These are phyloP conservation scores for Drosophila hydei DNA, from an alignment of 1,140 invertebrate genomes.

Conservation along the genomic window DNA sequence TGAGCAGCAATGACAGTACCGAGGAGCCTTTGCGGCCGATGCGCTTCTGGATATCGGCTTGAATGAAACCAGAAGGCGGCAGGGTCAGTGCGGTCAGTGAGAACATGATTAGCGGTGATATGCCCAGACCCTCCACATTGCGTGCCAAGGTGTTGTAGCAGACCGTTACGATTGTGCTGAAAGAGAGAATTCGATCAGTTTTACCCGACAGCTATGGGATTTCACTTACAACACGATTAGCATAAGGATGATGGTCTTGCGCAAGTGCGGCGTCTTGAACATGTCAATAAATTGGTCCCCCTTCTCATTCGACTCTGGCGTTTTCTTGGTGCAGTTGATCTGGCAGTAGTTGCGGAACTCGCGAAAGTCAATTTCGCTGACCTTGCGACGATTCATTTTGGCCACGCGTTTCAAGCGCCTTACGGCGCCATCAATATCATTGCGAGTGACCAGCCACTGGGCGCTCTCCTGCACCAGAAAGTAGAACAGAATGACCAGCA, in stretches of 20 bases:
- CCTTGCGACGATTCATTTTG: conserved; percentile 84
- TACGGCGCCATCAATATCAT: conserved; percentile 85
- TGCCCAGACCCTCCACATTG: conserved; percentile 85
- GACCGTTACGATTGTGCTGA: conserved; percentile 85
- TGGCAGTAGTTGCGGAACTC: conserved; percentile 77
- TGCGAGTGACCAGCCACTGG: conserved; percentile 86
- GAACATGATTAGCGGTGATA: conserved; percentile 85
- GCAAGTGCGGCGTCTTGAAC: conserved; percentile 47
- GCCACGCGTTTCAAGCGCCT: conserved; percentile 85
- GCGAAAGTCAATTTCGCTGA: conserved; percentile 82
- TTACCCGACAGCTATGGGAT: accelerated
- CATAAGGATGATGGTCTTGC: conserved; percentile 37
- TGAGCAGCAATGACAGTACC: conserved; percentile 83
- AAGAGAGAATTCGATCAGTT: conserved; percentile 21
- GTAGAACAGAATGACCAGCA: conserved; percentile 83
- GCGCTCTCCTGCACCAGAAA: conserved; percentile 86
- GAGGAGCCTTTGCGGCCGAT: conserved; percentile 85
- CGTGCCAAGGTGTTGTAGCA: conserved; percentile 87
- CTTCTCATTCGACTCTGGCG: conserved; percentile 12
- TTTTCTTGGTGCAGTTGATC: conserved; percentile 11
- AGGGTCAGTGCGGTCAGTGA: conserved; percentile 85
- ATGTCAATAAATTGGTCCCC: conserved; percentile 70
- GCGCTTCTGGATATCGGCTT: conserved; percentile 85
- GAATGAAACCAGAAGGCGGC: conserved; percentile 85
- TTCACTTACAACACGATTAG: conserved; percentile 54